These are phyloP conservation scores for Xanthia icteritia DNA, from an alignment of 2,888 invertebrate genomes.

Conservation along the genomic window DNA sequence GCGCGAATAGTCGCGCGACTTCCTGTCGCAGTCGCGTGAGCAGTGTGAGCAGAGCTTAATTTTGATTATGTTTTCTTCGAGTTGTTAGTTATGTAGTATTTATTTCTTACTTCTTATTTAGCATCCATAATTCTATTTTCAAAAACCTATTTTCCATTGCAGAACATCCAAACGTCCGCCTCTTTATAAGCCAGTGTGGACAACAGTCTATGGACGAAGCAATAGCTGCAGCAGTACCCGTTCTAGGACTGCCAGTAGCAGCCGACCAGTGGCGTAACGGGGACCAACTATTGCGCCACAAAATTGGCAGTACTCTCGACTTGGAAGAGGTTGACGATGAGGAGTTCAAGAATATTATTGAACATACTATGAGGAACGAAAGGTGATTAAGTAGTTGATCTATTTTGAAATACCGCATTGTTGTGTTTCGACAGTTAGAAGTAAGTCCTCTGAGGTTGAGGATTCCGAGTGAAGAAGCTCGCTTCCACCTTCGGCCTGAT, in stretches of 20 bases:
- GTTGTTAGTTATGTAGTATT: no score
- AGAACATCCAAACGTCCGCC: constrained; percentile 43
- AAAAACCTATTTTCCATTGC: neutral
- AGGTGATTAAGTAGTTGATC: constrained; percentile 13
- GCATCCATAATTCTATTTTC: neutral
- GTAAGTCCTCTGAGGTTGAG: no score
- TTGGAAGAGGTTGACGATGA: constrained; percentile 31
- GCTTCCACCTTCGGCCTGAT: no score
- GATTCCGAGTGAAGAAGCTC: no score
- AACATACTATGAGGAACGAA: constrained; percentile 35
- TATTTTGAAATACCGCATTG: neutral
- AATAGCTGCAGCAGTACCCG: constrained; percentile 48
- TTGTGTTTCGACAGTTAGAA: no score
- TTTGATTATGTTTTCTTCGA: no score
- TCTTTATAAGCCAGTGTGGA: constrained; percentile 44
- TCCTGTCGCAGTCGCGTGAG: no score
- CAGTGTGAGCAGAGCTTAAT: no score
- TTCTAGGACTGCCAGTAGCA: constrained; percentile 37
- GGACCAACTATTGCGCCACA: constrained; percentile 27
- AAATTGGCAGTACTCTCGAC: constrained; percentile 16
- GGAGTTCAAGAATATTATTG: constrained; percentile 31
- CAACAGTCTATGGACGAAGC: constrained; percentile 51
- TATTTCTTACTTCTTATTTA: no score
- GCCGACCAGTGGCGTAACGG: constrained; percentile 45
- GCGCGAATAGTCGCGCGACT: no score